Percentiles rank a stretch among this genome's conserved stretches.
These are phyloP conservation scores for Operophtera brumata DNA, from an alignment of 2,888 invertebrate species.

Conservation along the genomic window DNA sequence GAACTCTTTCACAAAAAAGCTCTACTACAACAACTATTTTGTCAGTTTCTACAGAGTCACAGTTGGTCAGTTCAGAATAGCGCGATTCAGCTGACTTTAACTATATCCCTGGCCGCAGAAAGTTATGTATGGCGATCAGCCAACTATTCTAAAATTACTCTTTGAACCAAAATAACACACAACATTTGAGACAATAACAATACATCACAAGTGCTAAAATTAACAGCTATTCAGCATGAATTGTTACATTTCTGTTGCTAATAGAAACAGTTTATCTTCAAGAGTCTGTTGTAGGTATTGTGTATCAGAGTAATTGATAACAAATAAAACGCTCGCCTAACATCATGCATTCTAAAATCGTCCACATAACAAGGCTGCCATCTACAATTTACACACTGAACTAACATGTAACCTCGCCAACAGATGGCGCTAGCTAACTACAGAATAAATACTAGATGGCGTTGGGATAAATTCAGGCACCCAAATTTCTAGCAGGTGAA, in stretches of 20 bases:
- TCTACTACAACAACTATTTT: too few relatives aligned
- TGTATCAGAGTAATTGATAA: too few relatives aligned
- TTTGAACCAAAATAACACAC: conserved; percentile 15
- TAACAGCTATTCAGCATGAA: neutral
- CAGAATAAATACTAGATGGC: conserved; percentile 24
- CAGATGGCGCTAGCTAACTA: neutral
- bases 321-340: too few relatives aligned
- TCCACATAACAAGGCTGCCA: conserved; percentile 10
- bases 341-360: neutral
- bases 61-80: neutral
- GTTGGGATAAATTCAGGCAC: too few relatives aligned
- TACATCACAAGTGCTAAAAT: neutral
- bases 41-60: too few relatives aligned
- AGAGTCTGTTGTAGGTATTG: too few relatives aligned
- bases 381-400: conserved; percentile 6
- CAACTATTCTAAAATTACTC: conserved; percentile 39
- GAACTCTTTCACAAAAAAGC: too few relatives aligned
- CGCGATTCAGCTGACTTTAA: conserved; percentile 25
- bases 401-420: neutral
- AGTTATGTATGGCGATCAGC: conserved; percentile 36
- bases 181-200: conserved; percentile 9
- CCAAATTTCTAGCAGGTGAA: neutral
- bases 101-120: conserved; percentile 12
- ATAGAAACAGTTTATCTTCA: too few relatives aligned
- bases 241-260: too few relatives aligned